A percentile compares a stretch with the other conserved stretches of the same genome.
phyloP scores from a whole-genome alignment of 2,113 vertebrate genomes.

The Paraplagusia blochii region DNA sequence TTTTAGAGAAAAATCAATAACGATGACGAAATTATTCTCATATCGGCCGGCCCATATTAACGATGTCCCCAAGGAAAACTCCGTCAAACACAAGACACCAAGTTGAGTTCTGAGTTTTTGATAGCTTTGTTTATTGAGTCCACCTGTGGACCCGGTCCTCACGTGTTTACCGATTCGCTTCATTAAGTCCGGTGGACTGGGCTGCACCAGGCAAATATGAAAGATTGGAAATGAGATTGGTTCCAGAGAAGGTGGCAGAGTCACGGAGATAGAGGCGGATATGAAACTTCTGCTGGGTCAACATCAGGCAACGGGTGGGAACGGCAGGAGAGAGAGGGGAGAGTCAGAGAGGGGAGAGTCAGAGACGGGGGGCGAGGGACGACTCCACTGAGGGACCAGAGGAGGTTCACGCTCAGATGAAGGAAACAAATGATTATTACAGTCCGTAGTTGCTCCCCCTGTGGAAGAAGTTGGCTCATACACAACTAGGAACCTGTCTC shows the following conservation, averaged over 20 bases:
- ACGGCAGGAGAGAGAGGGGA: background rate
- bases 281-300: constrained; percentile 58
- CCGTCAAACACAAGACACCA: background rate
- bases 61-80: too few species aligned
- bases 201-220: constrained; percentile 29
- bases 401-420: too few species aligned
- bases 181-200: constrained; percentile 53
- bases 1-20: too few species aligned
- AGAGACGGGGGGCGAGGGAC: constrained; percentile 40
- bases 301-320: constrained; percentile 30
- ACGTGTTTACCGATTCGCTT: constrained; percentile 40
- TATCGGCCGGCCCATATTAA: too few species aligned
- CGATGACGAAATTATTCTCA: too few species aligned
- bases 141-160: constrained; percentile 8
- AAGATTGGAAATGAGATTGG: constrained; percentile 52
- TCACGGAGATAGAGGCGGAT: constrained; percentile 48
- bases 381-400: constrained; percentile 42
- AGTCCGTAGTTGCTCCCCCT: too few species aligned
- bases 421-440: too few species aligned
- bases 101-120: constrained; percentile 22
- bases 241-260: constrained; percentile 23
- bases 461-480: too few species aligned
- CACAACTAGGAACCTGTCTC: too few species aligned
- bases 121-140: constrained; percentile 12
- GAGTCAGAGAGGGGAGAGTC: constrained; percentile 7